These are phyloP conservation scores for Trididemnum clinides DNA, from an alignment of 23 tunicate species.

Conservation along the genomic window DNA sequence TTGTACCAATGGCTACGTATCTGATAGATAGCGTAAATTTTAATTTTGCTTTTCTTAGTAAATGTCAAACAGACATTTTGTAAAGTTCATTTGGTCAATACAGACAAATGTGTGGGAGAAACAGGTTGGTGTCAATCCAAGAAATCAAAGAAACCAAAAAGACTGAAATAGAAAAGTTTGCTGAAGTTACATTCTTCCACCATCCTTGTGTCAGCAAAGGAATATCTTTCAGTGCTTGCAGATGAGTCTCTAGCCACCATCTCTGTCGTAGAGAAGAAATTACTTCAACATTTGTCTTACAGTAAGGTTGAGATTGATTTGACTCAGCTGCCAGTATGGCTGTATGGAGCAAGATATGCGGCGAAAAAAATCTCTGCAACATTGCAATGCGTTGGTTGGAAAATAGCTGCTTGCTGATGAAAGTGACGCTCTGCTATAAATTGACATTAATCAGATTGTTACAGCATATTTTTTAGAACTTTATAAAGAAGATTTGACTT, in stretches of 20 bases:
- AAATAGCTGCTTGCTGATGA: not conserved
- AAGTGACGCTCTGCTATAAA: not conserved
- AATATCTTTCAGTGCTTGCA: not conserved
- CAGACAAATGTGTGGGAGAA: not conserved
- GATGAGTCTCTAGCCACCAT: not conserved
- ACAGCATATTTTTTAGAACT: not conserved
- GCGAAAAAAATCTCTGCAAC: not conserved
- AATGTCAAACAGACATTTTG: not conserved
- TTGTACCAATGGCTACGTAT: not conserved
- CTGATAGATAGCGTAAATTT: not conserved
- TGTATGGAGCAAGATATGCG: not conserved
- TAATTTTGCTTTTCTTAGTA: not conserved
- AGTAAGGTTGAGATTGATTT: not conserved
- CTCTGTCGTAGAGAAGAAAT: not conserved
- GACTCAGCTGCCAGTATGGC: not conserved
- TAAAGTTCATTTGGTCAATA: not conserved
- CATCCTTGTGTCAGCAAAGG: not conserved
- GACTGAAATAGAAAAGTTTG: not conserved
- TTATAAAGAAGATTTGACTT: not conserved
- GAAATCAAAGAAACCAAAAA: not conserved
- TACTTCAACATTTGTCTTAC: not conserved
- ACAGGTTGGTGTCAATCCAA: not conserved
- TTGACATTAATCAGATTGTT: not conserved
- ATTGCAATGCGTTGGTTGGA: not conserved
- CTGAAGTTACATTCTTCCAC: not conserved